These are phyloP conservation scores for Calidris pugnax DNA, from an alignment of 2,113 vertebrate species.

Conservation along the genomic window DNA sequence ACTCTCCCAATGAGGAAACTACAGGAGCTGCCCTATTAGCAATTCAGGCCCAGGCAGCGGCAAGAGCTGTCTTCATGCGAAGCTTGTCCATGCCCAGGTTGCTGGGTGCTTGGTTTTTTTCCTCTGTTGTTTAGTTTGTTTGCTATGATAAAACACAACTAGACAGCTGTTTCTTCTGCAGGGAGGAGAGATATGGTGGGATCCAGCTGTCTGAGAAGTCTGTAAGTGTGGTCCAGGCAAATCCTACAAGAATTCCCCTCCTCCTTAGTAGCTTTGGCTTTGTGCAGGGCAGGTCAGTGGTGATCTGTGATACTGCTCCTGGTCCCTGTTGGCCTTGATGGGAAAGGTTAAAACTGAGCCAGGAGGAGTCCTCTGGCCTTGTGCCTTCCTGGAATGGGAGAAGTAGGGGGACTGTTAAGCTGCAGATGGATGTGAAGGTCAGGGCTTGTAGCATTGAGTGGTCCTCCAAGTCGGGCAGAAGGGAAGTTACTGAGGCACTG, in stretches of 20 bases:
- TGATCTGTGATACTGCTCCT: not conserved
- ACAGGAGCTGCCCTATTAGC: not conserved
- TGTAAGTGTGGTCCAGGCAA: not conserved
- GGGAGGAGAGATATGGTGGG: not conserved
- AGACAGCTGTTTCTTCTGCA: not conserved
- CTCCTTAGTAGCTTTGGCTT: not conserved
- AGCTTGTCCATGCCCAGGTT: not conserved
- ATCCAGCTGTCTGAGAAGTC: not conserved
- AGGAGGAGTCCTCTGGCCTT: not conserved
- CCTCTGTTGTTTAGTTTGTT: not conserved
- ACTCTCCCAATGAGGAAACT: not conserved
- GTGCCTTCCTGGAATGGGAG: not conserved
- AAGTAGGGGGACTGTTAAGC: not conserved
- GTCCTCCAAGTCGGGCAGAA: not conserved
- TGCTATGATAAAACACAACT: not conserved
- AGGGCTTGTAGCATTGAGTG: not conserved
- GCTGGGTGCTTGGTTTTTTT: conserved; percentile 1
- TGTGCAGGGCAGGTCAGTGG: not conserved
- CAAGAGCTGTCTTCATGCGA: not conserved
- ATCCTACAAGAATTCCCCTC: not conserved
- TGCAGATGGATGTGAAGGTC: not conserved
- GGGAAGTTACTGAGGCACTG: not conserved
- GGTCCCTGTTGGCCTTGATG: not conserved
- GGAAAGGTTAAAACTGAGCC: not conserved
- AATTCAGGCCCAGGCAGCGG: not conserved